A percentile compares a stretch with the other conserved stretches of the same genome.
Evolutionary conservation across 2,797 vertebrate species (phyloP).

Genomic region (Siniperca undulata): DNA sequence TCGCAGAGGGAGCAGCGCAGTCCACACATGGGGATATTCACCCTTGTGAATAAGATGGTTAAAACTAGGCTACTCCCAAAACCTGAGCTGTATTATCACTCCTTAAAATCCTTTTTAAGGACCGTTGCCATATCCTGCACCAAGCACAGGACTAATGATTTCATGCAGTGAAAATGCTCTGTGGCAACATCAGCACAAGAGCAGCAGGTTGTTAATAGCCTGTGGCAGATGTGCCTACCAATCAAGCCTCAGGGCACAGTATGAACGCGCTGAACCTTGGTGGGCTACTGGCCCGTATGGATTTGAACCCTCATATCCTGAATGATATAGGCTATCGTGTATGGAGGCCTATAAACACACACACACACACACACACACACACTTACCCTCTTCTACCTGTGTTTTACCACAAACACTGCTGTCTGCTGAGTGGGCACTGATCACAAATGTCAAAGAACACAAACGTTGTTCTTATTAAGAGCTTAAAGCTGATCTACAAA

Average conservation of each 20-base stretch:
- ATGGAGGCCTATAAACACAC: neutral
- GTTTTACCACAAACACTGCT: constrained; percentile 46
- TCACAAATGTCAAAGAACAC: constrained; percentile 13
- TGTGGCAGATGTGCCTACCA: constrained; percentile 9
- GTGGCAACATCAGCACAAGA: constrained; percentile 6
- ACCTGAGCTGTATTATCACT: neutral
- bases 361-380: neutral
- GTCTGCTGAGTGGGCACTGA: constrained; percentile 21
- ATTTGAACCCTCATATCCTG: constrained; percentile 51
- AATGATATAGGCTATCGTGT: neutral
- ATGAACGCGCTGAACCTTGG: neutral
- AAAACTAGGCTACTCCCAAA: neutral
- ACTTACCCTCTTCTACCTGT: constrained; percentile 1
- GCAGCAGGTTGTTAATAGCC: constrained; percentile 37
- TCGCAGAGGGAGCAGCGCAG: constrained; percentile 77
- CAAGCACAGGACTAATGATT: neutral
- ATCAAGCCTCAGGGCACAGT: constrained; percentile 25
- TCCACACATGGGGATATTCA: constrained; percentile 16
- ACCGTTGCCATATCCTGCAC: neutral
- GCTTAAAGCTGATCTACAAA: neutral
- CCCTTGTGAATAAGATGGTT: constrained; percentile 5
- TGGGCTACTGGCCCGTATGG: constrained; percentile 36
- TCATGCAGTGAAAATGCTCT: neutral
- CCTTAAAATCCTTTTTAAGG: neutral
- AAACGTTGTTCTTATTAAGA: neutral